phyloP scores from a whole-genome alignment of 2,888 invertebrate species.

The Branchellion lobata region DNA sequence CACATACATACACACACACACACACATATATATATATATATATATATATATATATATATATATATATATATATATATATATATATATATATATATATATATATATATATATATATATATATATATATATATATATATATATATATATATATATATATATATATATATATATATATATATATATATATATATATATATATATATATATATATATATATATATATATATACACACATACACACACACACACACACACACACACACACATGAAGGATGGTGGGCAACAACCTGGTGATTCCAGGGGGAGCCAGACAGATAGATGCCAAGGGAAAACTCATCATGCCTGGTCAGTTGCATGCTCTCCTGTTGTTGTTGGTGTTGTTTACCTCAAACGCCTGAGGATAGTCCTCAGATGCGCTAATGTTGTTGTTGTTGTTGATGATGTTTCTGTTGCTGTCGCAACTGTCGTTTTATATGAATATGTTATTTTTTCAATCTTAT shows the following conservation, averaged over 20 bases:
- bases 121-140: constrained; percentile 7
- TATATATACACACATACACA: constrained; percentile 21
- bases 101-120: constrained; percentile 20
- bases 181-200: constrained; percentile 7
- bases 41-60: constrained; percentile 7
- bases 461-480: too few species aligned
- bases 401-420: too few species aligned
- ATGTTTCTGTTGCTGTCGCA: too few species aligned
- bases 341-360: constrained; percentile 66
- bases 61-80: constrained; percentile 20
- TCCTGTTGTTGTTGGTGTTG: neutral
- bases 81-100: constrained; percentile 7
- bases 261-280: constrained; percentile 73
- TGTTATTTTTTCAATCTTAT: too few species aligned
- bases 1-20: constrained; percentile 22
- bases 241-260: constrained; percentile 23
- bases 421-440: too few species aligned
- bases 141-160: constrained; percentile 15
- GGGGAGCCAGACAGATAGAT: constrained; percentile 87
- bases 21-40: constrained; percentile 1
- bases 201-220: constrained; percentile 20
- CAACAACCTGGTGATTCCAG: constrained; percentile 69
- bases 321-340: constrained; percentile 86
- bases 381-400: too few species aligned
- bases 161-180: constrained; percentile 12